Base-by-base conservation (phyloP, 2,113 vertebrate genomes). In the Aleadryas rufinucha region DNA sequence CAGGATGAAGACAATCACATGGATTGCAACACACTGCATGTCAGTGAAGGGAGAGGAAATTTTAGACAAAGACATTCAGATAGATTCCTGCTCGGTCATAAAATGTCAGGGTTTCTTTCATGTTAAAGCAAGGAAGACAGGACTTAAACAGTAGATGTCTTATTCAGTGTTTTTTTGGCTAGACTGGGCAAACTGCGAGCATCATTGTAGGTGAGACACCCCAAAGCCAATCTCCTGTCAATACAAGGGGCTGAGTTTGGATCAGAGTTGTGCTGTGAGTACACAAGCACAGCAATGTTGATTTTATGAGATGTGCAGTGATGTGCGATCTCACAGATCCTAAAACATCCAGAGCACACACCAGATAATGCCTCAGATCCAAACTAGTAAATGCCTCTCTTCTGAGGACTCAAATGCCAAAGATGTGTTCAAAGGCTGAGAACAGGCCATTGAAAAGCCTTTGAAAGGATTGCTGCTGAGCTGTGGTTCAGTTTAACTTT, bases 311-410 rank as follows among this genome's bases (percentile, higher is more conserved):
- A 30, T 60, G 49, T 42, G 72, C 41, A 24, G n/a, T 16, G 77
- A 45, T 1, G 15, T 60, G 68, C 0, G 1, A 71, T 50, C 0
- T 0, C 44, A 71, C 42, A n/a, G 70, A 71, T 64, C 72, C 65
- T 79, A 56, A 64, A 63, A 74, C 89, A 49, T 33, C 80, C 20
- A 47, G 74, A 70, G 60, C 71, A 56, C 1, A 3, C 44, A n/a
- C 44, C 42, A 76, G 72, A 33, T 66, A 61, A 76, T 1, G 7
- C 52, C 57, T 81, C 78, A 56, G 45, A 91, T 80, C 85, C 88
- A 83, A 79, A 82, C 15, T 9, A 56, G 35, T 64, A 89, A 87
- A 53, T 52, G 63, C 24, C 31, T 18, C 39, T 65, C 41, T 78
- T 84, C 47, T 9, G 64, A 49, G 54, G 23, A 45, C 72, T 70